Evolutionary conservation across 2,113 vertebrate species (phyloP).

Genomic region (Chrysochloris asiatica): DNA sequence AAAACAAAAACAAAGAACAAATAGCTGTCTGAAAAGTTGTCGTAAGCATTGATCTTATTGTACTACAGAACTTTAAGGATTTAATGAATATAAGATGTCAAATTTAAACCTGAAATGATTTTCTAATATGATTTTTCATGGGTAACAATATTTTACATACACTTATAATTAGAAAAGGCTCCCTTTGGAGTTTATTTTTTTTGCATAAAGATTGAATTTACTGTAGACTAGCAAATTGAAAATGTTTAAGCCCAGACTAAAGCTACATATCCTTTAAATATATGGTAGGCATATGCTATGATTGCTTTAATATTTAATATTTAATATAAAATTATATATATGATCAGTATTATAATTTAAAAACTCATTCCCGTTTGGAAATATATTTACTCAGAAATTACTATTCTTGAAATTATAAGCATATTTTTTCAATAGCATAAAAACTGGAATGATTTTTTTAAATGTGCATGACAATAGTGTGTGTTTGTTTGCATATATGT

Average conservation of each 20-base stretch:
- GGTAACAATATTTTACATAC: not conserved
- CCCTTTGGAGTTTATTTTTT: not conserved
- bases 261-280: not conserved
- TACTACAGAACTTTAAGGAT: not conserved
- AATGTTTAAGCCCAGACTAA: not conserved
- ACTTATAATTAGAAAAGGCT: not conserved
- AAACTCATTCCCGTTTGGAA: not conserved
- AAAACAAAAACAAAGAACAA: too few relatives aligned
- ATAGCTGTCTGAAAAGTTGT: not conserved
- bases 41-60: not conserved
- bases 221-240: not conserved
- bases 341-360: not conserved
- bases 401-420: not conserved
- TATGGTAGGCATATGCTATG: not conserved
- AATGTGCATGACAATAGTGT: not conserved
- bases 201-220: not conserved
- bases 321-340: not conserved
- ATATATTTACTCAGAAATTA: not conserved
- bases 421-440: not conserved
- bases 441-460: constrained; percentile 1
- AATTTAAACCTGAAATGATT: too few relatives aligned
- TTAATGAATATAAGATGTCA: too few relatives aligned
- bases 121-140: not conserved
- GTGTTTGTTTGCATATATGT: not conserved
- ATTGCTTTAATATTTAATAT: not conserved